Evolutionary conservation across 2,113 vertebrate species (phyloP).

Genomic region (Cyanistes caeruleus): DNA sequence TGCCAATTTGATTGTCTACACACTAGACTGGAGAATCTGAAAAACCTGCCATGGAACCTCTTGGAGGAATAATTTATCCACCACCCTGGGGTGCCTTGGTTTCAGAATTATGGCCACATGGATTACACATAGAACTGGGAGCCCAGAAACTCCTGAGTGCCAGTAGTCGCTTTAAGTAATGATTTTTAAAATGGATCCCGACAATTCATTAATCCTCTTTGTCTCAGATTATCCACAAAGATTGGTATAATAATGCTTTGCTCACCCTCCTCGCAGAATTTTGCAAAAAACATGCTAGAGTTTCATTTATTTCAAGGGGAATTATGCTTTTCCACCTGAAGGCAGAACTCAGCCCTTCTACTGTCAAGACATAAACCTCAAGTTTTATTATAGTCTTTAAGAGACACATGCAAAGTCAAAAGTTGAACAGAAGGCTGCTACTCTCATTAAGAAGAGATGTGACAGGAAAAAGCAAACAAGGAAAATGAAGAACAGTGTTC

Average conservation of each 20-base stretch:
- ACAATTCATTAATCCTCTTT: slow-evolving; percentile 49
- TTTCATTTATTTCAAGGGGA: slow-evolving; percentile 1
- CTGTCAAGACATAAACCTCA: background rate
- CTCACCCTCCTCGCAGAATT: background rate
- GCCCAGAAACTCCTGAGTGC: background rate
- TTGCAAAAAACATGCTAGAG: background rate
- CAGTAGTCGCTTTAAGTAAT: slow-evolving; percentile 26
- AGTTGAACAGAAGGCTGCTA: slow-evolving; percentile 4
- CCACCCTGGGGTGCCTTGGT: background rate
- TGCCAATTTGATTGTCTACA: background rate
- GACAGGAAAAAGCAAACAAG: slow-evolving; percentile 16
- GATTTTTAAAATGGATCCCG: background rate
- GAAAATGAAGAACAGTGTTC: slow-evolving; percentile 6
- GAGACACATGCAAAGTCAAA: background rate
- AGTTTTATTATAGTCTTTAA: background rate
- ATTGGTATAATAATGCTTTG: background rate
- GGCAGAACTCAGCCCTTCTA: background rate
- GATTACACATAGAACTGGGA: background rate
- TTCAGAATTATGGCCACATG: background rate
- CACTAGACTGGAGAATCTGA: background rate
- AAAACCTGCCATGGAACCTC: background rate
- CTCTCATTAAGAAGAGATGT: background rate
- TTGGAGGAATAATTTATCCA: background rate
- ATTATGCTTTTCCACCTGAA: background rate
- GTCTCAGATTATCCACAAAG: slow-evolving; percentile 9